Evolutionary conservation across 2,888 invertebrate genomes (phyloP).

Genomic region (Escarpia spicata): DNA sequence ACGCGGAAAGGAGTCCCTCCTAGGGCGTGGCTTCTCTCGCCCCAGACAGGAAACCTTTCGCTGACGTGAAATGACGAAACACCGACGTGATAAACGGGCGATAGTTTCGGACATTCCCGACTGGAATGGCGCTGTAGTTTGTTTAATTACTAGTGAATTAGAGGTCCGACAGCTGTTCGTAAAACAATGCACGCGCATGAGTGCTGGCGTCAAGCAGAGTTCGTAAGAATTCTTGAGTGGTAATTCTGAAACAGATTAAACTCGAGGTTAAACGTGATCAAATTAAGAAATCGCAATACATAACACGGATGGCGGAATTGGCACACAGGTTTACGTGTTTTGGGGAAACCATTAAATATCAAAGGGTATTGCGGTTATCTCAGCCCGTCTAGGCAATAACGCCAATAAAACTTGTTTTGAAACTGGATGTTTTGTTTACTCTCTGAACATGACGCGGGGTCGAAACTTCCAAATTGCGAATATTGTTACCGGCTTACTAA

Average conservation of each 20-base stretch:
- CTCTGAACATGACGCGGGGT: too few species aligned
- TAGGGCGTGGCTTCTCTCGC: conserved; percentile 16
- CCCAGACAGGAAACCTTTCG: conserved; percentile 13
- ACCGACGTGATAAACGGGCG: neutral
- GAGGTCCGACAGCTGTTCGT: conserved; percentile 4
- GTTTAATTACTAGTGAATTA: neutral
- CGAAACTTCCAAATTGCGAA: too few species aligned
- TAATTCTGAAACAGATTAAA: neutral
- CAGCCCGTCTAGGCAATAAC: too few species aligned
- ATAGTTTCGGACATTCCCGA: neutral
- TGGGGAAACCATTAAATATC: too few species aligned
- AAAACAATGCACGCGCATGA: conserved; percentile 2
- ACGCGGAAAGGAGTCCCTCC: conserved; percentile 13
- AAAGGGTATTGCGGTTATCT: too few species aligned
- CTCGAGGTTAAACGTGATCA: neutral
- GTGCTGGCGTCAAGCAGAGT: neutral
- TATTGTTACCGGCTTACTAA: too few species aligned
- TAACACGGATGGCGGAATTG: too few species aligned
- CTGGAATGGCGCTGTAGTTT: conserved; percentile 14
- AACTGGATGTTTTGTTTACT: too few species aligned
- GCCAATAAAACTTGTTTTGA: too few species aligned
- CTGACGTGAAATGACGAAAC: conserved; percentile 12
- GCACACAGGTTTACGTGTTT: too few species aligned
- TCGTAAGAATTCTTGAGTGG: neutral
- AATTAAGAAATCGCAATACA: too few species aligned